Conservation (phyloP, 23 tunicate species). For the Ciona savignyi region DNA sequence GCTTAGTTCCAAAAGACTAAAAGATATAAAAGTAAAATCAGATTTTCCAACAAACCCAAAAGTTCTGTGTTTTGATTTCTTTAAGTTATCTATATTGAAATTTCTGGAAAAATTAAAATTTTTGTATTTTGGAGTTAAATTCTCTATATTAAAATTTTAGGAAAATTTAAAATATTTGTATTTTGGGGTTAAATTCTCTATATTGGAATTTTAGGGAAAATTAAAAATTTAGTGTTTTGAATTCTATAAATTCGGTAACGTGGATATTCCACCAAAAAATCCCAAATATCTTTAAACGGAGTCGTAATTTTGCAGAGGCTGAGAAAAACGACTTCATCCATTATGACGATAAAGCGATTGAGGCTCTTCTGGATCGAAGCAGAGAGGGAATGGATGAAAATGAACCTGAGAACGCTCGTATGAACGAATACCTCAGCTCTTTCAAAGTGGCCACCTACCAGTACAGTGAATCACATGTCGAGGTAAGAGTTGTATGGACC, state of each 20-base stretch:
- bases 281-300: neutral
- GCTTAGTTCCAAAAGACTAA: no score
- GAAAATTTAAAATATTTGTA: neutral
- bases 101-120: no score
- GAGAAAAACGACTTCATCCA: constrained; percentile 89
- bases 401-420: constrained; percentile 45
- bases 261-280: neutral
- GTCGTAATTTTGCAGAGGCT: constrained; percentile 21
- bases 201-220: no score
- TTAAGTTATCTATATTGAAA: no score
- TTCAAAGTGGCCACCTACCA: constrained; percentile 98
- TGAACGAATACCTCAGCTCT: constrained; percentile 85
- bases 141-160: no score
- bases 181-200: neutral
- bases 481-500: constrained; percentile 13
- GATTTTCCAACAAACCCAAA: no score
- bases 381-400: constrained; percentile 76
- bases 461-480: constrained; percentile 88
- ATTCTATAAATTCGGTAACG: no score
- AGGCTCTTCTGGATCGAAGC: constrained; percentile 80
- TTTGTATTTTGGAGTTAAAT: no score
- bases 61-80: no score
- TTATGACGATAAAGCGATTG: constrained; percentile 88
- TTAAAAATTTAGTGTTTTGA: no score
- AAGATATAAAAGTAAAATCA: no score